phyloP scores from a whole-genome alignment of 2,797 vertebrate species.

The Lophotriccus pileatus region DNA sequence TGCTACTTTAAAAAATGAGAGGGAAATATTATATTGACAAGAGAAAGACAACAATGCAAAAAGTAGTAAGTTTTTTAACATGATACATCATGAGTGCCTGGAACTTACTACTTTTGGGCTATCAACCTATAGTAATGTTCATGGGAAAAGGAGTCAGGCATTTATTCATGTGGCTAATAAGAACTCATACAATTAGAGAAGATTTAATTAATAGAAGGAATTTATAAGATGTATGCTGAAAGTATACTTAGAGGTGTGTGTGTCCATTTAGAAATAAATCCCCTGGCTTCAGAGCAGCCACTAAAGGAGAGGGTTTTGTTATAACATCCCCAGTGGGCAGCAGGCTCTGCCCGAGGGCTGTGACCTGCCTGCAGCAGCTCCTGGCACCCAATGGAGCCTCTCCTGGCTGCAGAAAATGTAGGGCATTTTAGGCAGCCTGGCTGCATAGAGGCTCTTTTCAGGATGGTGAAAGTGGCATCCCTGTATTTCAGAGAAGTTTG shows the following conservation, averaged over 20 bases:
- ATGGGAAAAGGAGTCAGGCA: background rate
- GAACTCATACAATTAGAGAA: background rate
- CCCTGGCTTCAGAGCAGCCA: background rate
- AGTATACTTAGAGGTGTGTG: background rate
- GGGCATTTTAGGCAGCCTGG: background rate
- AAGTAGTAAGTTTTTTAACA: background rate
- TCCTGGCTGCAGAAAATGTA: background rate
- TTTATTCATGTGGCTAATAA: background rate
- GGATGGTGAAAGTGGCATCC: background rate
- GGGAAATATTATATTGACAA: background rate
- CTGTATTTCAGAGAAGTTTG: background rate
- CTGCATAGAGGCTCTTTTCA: rapidly evolving
- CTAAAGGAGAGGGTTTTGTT: background rate
- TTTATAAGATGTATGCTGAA: background rate
- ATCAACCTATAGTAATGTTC: background rate
- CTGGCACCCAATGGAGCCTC: rapidly evolving
- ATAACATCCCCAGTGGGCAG: background rate
- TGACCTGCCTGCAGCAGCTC: background rate
- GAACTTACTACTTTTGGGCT: background rate
- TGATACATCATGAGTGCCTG: background rate
- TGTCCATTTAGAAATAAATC: background rate
- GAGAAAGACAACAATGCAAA: background rate
- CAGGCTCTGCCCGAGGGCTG: background rate
- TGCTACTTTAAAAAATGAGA: background rate
- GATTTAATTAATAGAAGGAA: background rate